A percentile compares a stretch with the other conserved stretches of the same genome.
Conservation (phyloP, 1,140 invertebrate genomes). For the Cepaea nemoralis region DNA sequence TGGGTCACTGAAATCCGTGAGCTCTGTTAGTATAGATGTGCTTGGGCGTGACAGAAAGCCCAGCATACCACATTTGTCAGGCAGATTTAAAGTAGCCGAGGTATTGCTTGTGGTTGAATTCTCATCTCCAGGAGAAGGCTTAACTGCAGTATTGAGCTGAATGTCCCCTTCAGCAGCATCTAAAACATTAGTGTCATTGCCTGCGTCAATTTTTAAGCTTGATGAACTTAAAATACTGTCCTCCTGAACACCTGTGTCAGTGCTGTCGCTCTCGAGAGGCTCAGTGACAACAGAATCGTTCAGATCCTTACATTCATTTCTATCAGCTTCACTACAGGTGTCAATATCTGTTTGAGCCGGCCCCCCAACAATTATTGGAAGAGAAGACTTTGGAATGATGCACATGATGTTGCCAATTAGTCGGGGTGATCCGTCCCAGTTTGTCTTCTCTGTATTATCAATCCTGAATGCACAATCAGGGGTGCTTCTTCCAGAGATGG, state of each 20-base stretch:
- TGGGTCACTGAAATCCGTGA: slow-evolving; percentile 71
- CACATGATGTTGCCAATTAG: slow-evolving; percentile 32
- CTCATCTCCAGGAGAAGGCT: background rate
- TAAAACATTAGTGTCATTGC: too few species aligned
- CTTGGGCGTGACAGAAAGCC: background rate
- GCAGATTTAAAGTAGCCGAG: background rate
- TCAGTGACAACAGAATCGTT: background rate
- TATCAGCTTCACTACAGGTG: background rate
- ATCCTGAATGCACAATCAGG: background rate
- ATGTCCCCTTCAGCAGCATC: background rate
- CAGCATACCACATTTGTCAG: background rate
- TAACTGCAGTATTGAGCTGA: background rate
- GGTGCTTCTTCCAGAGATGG: slow-evolving; percentile 27
- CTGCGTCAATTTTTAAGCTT: background rate
- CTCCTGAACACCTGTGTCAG: background rate
- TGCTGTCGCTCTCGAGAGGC: background rate
- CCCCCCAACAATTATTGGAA: background rate
- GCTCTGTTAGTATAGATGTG: slow-evolving; percentile 46
- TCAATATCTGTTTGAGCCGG: background rate
- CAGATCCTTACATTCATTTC: background rate
- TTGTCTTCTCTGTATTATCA: background rate
- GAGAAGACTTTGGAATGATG: slow-evolving; percentile 23
- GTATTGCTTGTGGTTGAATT: background rate
- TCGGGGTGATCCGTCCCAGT: slow-evolving; percentile 31
- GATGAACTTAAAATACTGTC: background rate